Base-by-base conservation (phyloP, 2,113 vertebrate genomes). In the Apeltes quadracus region DNA sequence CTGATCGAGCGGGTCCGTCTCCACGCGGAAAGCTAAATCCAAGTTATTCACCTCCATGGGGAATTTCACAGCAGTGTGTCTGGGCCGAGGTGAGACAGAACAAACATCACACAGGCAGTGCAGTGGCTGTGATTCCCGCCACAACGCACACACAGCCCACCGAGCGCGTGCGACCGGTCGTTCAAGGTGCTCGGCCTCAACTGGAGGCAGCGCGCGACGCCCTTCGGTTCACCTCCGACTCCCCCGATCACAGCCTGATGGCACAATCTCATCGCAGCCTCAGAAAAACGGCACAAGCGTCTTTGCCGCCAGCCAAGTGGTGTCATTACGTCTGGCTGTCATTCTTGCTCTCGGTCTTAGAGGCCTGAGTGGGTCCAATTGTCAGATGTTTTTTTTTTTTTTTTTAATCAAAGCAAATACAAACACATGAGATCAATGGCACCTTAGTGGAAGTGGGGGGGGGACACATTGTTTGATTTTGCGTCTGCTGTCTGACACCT, bases 371-470 rank as follows among this genome's bases (percentile, higher is more conserved):
- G 56, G 23, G 41, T 48, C 41, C 27, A 3, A 59, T 69, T 68
- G 64, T 79, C 55, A 58, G 68, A 61, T 32, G n/a, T 36, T 0
- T 4, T 72, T 79, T 69, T 29, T 29, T n/a, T 29, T 34, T 63
- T 34, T 57, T 62, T 77, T 36, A 81, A 70, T 77, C 64, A 82
- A 61, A 63, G 72, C 63, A 2, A 32, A 55, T 34, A 76, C 67
- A 87, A 75, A 80, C 41, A 50, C 20, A 23, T 6, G 41, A 68
- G 69, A 85, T 88, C 75, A 88, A 87, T 69, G 79, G 3, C 13
- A 6, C 50, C 23, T 9, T 51, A 3, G 5, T 8, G 39, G 39
- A 14, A 13, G 13, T 12, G 72, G 64, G 36, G 29, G 51, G 69
- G 70, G 85, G 38, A 85, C 66, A 71, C 69, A 76, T 70, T 81